phyloP scores from a whole-genome alignment of 2,113 vertebrate genomes.

The Columba livia region DNA sequence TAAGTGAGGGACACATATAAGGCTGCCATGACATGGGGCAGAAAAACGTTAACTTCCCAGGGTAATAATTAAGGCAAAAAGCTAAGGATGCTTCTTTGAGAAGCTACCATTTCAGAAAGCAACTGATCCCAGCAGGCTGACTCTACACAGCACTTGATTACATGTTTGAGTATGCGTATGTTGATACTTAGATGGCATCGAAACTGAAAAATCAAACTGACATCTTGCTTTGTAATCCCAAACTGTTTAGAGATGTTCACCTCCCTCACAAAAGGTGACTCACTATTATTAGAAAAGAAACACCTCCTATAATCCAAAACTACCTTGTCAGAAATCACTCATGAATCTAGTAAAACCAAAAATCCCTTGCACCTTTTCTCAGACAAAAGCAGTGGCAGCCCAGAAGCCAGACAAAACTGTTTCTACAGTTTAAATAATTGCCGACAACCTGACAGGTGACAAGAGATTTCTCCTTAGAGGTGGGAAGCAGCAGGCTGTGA shows the following conservation, averaged over 20 bases:
- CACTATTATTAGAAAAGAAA: background rate
- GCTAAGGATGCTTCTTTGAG: background rate
- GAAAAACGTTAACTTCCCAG: background rate
- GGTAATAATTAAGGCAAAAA: background rate
- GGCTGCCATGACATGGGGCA: background rate
- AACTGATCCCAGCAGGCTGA: background rate
- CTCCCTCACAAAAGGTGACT: background rate
- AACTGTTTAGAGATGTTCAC: background rate
- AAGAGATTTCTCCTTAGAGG: background rate
- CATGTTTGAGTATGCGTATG: background rate
- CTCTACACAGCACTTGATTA: background rate
- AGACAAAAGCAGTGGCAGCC: background rate
- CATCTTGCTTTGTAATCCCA: background rate
- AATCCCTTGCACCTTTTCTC: background rate
- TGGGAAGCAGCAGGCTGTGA: slow-evolving; percentile 22
- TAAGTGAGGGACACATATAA: background rate
- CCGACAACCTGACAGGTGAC: background rate
- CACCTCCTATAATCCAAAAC: background rate
- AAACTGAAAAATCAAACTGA: background rate
- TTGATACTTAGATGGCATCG: background rate
- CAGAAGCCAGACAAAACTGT: background rate
- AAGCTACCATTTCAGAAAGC: background rate
- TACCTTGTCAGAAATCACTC: background rate
- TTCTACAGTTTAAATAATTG: slow-evolving; percentile 23
- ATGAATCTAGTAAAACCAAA: background rate